Evolutionary conservation across 2,113 vertebrate genomes (phyloP).

Genomic region (Thunnus thynnus): DNA sequence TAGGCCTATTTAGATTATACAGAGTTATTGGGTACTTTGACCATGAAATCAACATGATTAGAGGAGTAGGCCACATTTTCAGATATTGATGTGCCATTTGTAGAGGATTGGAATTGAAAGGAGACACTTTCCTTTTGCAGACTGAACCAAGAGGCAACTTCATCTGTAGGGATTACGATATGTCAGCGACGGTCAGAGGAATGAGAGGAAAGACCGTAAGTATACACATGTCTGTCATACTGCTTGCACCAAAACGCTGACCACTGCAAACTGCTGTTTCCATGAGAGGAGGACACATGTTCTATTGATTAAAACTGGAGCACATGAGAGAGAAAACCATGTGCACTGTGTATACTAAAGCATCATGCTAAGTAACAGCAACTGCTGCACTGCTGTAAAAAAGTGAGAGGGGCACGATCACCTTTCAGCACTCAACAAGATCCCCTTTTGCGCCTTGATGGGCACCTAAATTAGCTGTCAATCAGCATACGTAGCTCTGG

Average conservation of each 20-base stretch:
- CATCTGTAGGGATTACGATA: constrained; percentile 21
- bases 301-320: constrained; percentile 48
- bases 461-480: constrained; percentile 47
- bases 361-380: constrained; percentile 33
- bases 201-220: constrained; percentile 28
- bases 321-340: constrained; percentile 13
- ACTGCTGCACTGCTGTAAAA: constrained; percentile 12
- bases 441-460: constrained; percentile 9
- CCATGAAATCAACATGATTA: too few relatives aligned
- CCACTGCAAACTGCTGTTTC: constrained; percentile 10
- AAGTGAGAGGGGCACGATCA: constrained; percentile 27
- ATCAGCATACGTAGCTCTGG: constrained; percentile 8
- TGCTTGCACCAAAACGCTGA: constrained; percentile 27
- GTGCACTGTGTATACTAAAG: constrained; percentile 29
- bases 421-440: constrained; percentile 37
- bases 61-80: neutral
- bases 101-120: neutral
- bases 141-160: constrained; percentile 4
- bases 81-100: neutral
- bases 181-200: constrained; percentile 10
- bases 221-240: constrained; percentile 33
- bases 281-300: constrained; percentile 39
- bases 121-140: neutral
- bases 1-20: too few relatives aligned
- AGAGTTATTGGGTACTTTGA: too few relatives aligned